A percentile compares a stretch with the other conserved stretches of the same genome.
These are phyloP conservation scores for Epistrophella euchroma DNA, from an alignment of 2,888 invertebrate genomes.

Conservation along the genomic window DNA sequence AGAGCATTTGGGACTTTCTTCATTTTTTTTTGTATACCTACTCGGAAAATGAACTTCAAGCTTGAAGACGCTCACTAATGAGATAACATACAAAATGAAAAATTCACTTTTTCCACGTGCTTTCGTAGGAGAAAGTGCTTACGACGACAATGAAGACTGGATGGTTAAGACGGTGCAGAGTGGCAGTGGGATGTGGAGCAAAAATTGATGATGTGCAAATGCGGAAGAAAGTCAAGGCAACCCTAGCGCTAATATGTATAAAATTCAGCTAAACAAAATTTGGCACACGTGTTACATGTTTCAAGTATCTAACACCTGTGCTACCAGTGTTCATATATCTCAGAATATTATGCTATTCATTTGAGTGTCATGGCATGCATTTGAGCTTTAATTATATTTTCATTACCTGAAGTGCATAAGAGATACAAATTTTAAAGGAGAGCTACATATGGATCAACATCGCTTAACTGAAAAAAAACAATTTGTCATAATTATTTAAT, in stretches of 20 bases:
- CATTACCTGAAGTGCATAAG: no score
- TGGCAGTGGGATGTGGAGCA: background rate
- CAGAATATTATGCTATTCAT: conserved; percentile 12
- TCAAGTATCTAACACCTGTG: conserved; percentile 51
- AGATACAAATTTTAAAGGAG: no score
- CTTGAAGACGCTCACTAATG: conserved; percentile 54
- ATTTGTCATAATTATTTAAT: no score
- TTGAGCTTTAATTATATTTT: no score
- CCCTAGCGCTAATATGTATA: background rate
- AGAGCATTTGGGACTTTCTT: conserved; percentile 42
- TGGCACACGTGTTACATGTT: background rate
- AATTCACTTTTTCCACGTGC: conserved; percentile 49
- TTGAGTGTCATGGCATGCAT: background rate
- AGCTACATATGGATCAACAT: no score
- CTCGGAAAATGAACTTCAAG: conserved; percentile 24
- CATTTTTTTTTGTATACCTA: background rate
- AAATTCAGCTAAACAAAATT: conserved; percentile 26
- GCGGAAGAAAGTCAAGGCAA: conserved; percentile 58
- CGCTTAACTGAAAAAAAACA: no score
- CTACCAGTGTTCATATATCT: background rate
- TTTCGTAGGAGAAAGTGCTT: conserved; percentile 8
- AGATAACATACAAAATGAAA: conserved; percentile 58
- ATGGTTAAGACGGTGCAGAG: background rate
- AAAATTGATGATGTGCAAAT: conserved; percentile 57
- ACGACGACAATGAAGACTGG: conserved; percentile 11